Conservation (phyloP, 2,888 invertebrate genomes). For the Syrista parreyssii region DNA sequence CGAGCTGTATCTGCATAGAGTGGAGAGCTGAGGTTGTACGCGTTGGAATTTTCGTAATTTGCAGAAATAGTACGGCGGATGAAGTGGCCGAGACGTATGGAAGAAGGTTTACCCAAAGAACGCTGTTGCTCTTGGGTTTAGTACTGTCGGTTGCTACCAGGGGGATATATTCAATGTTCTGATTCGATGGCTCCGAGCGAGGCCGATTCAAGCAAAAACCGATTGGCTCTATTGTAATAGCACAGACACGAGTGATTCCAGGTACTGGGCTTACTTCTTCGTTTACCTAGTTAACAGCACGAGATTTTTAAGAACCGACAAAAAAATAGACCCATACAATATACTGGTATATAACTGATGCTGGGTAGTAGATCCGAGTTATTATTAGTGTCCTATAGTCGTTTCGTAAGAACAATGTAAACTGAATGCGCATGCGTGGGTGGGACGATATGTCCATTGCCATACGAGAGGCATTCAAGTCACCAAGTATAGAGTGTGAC, state of each 20-base stretch:
- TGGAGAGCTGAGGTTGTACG: conserved; percentile 34
- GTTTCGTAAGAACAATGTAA: background rate
- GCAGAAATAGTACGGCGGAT: conserved; percentile 29
- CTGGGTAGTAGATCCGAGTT: background rate
- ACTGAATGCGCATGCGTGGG: background rate
- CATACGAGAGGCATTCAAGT: background rate
- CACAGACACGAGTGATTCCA: background rate
- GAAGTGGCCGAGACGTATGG: background rate
- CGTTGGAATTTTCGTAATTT: conserved; percentile 55
- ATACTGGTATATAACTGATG: background rate
- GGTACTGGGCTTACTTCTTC: background rate
- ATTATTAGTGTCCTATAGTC: background rate
- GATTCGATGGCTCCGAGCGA: conserved; percentile 5
- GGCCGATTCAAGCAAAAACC: background rate
- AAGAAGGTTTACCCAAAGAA: conserved; percentile 27
- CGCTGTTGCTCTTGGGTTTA: conserved; percentile 7
- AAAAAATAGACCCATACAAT: background rate
- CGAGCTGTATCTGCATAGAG: background rate
- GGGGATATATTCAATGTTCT: background rate
- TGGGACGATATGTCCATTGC: background rate
- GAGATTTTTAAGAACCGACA: background rate
- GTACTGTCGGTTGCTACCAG: conserved; percentile 12
- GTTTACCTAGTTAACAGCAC: background rate
- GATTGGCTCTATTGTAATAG: conserved; percentile 1
- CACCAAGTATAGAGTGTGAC: background rate